Percentiles rank a stretch among this genome's conserved stretches.
phyloP scores from a whole-genome alignment of 2,797 vertebrate genomes.

The Neosilurus hyrtlii region DNA sequence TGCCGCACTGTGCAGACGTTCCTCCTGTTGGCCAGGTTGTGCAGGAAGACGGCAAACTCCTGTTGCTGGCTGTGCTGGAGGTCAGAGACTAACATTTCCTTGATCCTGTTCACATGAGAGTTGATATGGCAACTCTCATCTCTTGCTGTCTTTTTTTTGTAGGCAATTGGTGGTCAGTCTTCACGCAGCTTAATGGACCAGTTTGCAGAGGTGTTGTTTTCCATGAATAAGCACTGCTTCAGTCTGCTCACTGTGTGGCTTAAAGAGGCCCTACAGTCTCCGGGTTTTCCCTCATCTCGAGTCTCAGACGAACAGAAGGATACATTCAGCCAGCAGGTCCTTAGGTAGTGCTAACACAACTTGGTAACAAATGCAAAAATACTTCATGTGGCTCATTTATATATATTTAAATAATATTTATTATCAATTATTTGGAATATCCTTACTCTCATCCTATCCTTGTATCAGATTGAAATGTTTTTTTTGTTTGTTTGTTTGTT shows the following conservation, averaged over 20 bases:
- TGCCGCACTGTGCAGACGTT: conserved; percentile 90
- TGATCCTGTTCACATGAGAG: neutral
- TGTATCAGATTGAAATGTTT: neutral
- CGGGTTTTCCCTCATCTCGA: conserved; percentile 88
- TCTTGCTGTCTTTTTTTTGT: conserved; percentile 19
- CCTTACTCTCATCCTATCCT: neutral
- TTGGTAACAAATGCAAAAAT: neutral
- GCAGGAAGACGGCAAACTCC: conserved; percentile 87
- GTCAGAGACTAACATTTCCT: conserved; percentile 68
- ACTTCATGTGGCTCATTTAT: neutral
- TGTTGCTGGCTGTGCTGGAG: conserved; percentile 91
- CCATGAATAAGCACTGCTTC: conserved; percentile 96
- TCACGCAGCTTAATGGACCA: conserved; percentile 96
- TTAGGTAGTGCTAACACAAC: conserved; percentile 76
- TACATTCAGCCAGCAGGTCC: conserved; percentile 95
- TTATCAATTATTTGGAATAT: too few relatives aligned
- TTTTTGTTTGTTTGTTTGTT: too few relatives aligned
- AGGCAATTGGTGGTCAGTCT: conserved; percentile 94
- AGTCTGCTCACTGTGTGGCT: conserved; percentile 90
- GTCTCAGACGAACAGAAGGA: conserved; percentile 90
- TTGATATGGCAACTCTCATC: neutral
- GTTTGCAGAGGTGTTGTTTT: conserved; percentile 94
- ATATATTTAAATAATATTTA: neutral
- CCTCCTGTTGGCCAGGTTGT: conserved; percentile 86
- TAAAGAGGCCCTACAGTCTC: conserved; percentile 90